phyloP scores from a whole-genome alignment of 2,113 vertebrate genomes.

The Stegastes partitus region DNA sequence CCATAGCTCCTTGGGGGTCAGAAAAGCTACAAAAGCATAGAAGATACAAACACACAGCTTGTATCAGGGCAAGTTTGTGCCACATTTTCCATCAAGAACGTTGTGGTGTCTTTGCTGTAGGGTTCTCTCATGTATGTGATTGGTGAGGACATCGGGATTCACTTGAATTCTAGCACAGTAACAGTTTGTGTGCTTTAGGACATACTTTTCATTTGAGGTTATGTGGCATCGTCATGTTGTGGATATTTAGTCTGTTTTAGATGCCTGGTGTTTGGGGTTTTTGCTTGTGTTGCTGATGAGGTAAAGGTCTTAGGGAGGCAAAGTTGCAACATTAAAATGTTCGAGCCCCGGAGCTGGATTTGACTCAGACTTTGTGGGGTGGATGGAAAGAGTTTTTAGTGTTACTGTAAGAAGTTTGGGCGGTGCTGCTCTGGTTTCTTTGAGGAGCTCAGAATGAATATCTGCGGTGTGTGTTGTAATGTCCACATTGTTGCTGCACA shows the following conservation, averaged over 20 bases:
- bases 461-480: conserved; percentile 49
- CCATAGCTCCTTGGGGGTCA: background rate
- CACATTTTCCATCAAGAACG: background rate
- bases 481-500: conserved; percentile 1
- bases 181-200: too few relatives aligned
- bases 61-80: background rate
- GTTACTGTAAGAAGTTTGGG: conserved; percentile 18
- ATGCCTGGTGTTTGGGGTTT: background rate
- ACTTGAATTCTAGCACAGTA: background rate
- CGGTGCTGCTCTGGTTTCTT: conserved; percentile 24
- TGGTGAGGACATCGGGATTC: background rate
- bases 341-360: background rate
- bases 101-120: background rate
- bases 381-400: background rate
- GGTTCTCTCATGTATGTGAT: background rate
- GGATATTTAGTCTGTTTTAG: background rate
- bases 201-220: background rate
- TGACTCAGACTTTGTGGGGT: conserved; percentile 3
- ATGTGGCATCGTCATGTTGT: background rate
- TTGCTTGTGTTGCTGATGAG: background rate
- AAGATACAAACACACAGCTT: background rate
- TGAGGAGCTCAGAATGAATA: conserved; percentile 23
- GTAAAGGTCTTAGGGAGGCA: background rate
- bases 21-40: background rate
- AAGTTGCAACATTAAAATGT: background rate